These are phyloP conservation scores for Sycobia sp. DNA, from an alignment of 1,140 invertebrate genomes.

Conservation along the genomic window DNA sequence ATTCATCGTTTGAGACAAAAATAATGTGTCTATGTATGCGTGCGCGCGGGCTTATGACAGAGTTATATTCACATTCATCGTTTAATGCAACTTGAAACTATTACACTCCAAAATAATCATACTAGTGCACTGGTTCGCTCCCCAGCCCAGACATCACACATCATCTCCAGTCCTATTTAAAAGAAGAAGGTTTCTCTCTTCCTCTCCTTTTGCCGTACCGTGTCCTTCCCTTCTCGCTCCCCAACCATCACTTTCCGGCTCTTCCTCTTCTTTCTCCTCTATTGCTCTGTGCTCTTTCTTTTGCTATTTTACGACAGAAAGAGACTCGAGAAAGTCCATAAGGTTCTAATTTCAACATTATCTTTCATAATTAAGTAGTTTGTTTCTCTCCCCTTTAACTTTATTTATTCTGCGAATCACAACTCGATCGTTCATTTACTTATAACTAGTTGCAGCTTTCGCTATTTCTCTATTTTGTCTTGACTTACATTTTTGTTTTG, in stretches of 20 bases:
- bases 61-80: slow-evolving; percentile 18
- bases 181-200: no score
- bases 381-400: slow-evolving; percentile 12
- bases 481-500: background rate
- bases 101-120: no score
- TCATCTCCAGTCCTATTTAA: no score
- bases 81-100: no score
- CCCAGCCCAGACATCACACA: no score
- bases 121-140: no score
- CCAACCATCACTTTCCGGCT: no score
- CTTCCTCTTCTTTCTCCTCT: background rate
- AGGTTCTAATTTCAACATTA: background rate
- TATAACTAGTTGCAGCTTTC: background rate
- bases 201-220: no score
- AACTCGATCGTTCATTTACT: slow-evolving; percentile 10
- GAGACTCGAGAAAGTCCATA: background rate
- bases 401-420: background rate
- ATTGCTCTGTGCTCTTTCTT: background rate
- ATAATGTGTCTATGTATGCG: no score
- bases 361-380: slow-evolving; percentile 5
- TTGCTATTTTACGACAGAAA: background rate
- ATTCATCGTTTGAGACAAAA: no score
- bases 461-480: slow-evolving; percentile 1
- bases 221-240: background rate
- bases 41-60: no score